A percentile compares a stretch with the other conserved stretches of the same genome.
These are phyloP conservation scores for Petrocephalus zakoni DNA, from an alignment of 2,113 vertebrate genomes.

Conservation along the genomic window DNA sequence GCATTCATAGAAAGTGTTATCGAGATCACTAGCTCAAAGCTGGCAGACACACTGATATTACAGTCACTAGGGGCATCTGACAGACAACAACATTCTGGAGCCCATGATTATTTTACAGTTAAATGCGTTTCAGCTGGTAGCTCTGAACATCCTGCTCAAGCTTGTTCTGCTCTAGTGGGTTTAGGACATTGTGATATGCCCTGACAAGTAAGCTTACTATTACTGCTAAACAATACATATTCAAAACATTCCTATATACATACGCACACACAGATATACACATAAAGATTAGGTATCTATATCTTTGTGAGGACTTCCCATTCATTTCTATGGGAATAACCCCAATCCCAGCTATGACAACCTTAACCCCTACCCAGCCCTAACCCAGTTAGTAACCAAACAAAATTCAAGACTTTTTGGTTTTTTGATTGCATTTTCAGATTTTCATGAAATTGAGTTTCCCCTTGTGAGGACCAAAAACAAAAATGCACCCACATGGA, in stretches of 20 bases:
- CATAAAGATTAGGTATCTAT: background rate
- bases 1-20: background rate
- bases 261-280: background rate
- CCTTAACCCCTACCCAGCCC: background rate
- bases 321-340: background rate
- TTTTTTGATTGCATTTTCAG: background rate
- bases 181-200: background rate
- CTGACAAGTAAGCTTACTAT: background rate
- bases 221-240: background rate
- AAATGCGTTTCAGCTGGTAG: background rate
- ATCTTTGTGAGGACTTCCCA: background rate
- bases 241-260: background rate
- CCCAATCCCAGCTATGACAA: background rate
- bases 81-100: background rate
- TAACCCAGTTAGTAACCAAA: background rate
- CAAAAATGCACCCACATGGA: too few species aligned
- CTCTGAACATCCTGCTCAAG: background rate
- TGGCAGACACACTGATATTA: slow-evolving; percentile 3
- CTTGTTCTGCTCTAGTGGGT: background rate
- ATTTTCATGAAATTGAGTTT: background rate
- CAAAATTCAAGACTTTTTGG: background rate
- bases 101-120: background rate
- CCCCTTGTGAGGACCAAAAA: background rate
- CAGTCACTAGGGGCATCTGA: background rate
- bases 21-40: background rate